These are phyloP conservation scores for Zophobas morio DNA, from an alignment of 1,140 invertebrate species.

Conservation along the genomic window DNA sequence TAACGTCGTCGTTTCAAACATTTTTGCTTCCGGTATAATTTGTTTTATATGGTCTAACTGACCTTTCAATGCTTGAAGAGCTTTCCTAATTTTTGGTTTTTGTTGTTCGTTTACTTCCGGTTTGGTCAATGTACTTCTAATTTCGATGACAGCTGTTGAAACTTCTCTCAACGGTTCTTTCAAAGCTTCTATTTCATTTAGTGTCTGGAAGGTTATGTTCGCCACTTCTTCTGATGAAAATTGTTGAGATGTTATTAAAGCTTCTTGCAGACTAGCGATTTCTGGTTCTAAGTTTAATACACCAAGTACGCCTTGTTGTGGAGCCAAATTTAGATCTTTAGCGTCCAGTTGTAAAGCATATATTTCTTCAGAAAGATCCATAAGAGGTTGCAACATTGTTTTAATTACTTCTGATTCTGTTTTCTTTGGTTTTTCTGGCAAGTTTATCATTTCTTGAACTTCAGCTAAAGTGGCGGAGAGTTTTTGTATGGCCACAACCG, in stretches of 20 bases:
- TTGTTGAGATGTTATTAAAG: conserved; percentile 4
- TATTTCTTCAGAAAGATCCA: conserved; percentile 21
- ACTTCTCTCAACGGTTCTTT: conserved; percentile 28
- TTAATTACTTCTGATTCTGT: conserved; percentile 18
- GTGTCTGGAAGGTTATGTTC: neutral
- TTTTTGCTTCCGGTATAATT: conserved; percentile 4
- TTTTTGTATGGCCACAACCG: conserved; percentile 1
- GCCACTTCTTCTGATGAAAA: conserved; percentile 21
- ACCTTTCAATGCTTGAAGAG: conserved; percentile 18
- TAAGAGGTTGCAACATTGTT: conserved; percentile 1
- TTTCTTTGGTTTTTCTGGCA: conserved; percentile 25
- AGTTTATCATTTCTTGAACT: conserved; percentile 25
- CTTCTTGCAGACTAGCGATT: neutral
- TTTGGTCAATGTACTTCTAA: conserved; percentile 12
- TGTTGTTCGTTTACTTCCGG: conserved; percentile 45
- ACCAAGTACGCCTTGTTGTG: conserved; percentile 27
- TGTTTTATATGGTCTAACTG: neutral
- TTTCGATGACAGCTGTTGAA: conserved; percentile 13
- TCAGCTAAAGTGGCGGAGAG: conserved; percentile 28
- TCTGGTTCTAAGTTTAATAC: conserved; percentile 12
- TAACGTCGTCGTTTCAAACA: neutral
- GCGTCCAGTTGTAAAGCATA: conserved; percentile 27
- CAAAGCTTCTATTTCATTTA: conserved; percentile 18
- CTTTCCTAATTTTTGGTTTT: conserved; percentile 47
- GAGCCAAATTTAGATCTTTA: conserved; percentile 18